A percentile compares a stretch with the other conserved stretches of the same genome.
Conservation (phyloP, 2,113 vertebrate genomes). For the Corynorhinus townsendii region DNA sequence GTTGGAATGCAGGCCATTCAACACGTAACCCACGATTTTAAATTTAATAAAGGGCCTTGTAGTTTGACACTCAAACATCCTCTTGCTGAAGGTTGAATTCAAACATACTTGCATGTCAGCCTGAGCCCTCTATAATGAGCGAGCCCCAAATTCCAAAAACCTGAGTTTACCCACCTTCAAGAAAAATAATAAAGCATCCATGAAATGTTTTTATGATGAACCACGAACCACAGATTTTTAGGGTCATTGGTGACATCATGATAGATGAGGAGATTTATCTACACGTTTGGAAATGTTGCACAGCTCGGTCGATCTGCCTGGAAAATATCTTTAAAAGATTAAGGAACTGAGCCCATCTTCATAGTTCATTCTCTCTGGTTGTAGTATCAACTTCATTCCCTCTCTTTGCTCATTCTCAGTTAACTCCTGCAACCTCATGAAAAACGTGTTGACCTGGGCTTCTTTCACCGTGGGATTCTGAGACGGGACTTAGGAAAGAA, state of each 20-base stretch:
- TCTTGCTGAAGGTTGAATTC: constrained; percentile 57
- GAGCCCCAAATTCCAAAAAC: constrained; percentile 61
- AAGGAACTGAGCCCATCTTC: constrained; percentile 58
- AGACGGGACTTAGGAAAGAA: constrained; percentile 62
- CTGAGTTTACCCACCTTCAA: constrained; percentile 60
- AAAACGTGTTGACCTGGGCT: constrained; percentile 35
- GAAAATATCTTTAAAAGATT: constrained; percentile 74
- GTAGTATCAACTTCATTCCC: constrained; percentile 58
- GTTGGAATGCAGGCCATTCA: constrained; percentile 61
- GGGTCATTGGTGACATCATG: constrained; percentile 64
- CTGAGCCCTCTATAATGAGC: constrained; percentile 59
- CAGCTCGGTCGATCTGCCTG: constrained; percentile 52
- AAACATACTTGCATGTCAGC: constrained; percentile 68
- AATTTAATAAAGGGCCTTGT: constrained; percentile 72
- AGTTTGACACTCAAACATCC: constrained; percentile 58
- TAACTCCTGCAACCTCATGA: constrained; percentile 37
- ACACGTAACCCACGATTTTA: constrained; percentile 64
- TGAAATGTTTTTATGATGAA: constrained; percentile 71
- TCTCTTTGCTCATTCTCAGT: constrained; percentile 58
- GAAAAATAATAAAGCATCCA: constrained; percentile 74
- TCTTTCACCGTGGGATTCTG: constrained; percentile 47
- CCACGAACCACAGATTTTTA: constrained; percentile 61
- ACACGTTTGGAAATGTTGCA: constrained; percentile 64
- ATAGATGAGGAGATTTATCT: constrained; percentile 67
- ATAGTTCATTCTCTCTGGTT: constrained; percentile 53